Base-by-base conservation (phyloP, 2,888 invertebrate genomes). In the Cremastinae sp. region DNA sequence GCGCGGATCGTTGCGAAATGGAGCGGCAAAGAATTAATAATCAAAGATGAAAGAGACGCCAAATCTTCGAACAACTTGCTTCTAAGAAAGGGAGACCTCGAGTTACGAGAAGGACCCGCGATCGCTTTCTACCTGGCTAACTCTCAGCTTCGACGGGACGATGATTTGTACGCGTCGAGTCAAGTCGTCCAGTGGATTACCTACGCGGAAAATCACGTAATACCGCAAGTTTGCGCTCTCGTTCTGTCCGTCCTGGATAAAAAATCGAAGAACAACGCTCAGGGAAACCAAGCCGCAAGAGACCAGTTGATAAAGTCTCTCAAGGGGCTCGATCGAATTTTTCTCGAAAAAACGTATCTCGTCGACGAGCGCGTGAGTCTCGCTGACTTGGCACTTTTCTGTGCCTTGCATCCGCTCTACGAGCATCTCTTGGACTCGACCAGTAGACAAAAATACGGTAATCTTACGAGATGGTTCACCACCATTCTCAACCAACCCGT, bases 171-270 rank as follows among this genome's bases (percentile, higher is more conserved):
- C 16, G 79, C 79, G 8, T 82, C 85, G 71, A 88, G 89, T 76
- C 83, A 90, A 78, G 81, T 91, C 38, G 74, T 91, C 28, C 89
- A 91, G 66, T 91, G 91, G 91, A 82, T 90, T 58, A 85, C 80
- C 69, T 86, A 86, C 59, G 86, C 90, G 2, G 89, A 90, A 71
- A 87, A 88, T 75, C 86, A 90, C 36, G 80, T 91, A 47, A 72
- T 85, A 28, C 90, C 90, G 2, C 81, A 84, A 34, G 86, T 89
- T 8, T 83, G 81, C 9, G 78, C 81, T 10, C 86, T 85, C 84
- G 72, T 86, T 16, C 79, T 85, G 64, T 78, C 84, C n/a, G 69
- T 53, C 41, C 34, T 83, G 14, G 74, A 56, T 8, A 28, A n/a
- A 12, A 43, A 43, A 10, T 8, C 61, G 16, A 53, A 74, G 28